Base-by-base conservation (phyloP, 2,888 invertebrate genomes). In the Tetramorium bicarinatum region DNA sequence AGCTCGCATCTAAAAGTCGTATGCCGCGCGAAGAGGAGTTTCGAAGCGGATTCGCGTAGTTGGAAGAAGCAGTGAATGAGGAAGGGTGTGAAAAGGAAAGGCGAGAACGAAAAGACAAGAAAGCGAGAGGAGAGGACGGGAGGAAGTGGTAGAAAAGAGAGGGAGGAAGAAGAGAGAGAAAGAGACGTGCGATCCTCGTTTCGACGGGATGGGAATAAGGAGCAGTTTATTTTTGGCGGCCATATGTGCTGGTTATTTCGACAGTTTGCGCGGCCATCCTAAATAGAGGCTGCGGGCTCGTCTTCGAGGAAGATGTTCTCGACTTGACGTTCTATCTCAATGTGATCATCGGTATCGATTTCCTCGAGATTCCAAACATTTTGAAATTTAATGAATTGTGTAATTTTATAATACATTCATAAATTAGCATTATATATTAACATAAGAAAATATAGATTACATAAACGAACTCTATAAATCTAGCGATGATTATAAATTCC, bases 191-290 rank as follows among this genome's bases (percentile, higher is more conserved):
- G 87, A 85, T 86, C 82, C 88, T 88, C 90, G 88, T 87, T 92
- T 93, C 93, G 92, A 93, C 92, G 93, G 90, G 92, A 93, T 92
- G 93, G 91, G 92, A 94, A 94, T 94, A 93, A 94, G 94, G 90
- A 92, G 91, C 88, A 91, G 94, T 94, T 94, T 94, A 94, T 94
- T 94, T 94, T 94, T 88, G 94, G 93, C 93, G 88, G 92, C 94
- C 94, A 94, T 94, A 94, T 94, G 94, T 92, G 94, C 92, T 91
- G 91, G 93, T 94, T 94, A 94, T 94, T 94, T 94, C 94, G 93
- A 94, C 91, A 89, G 90, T 89, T 87, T 91, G 87, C 85, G 85
- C 87, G 89, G 89, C 89, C 92, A 92, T 92, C 90, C 92, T 92
- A 93, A 93, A 92, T 93, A 92, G 91, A 90, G 91, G 89, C 88